Conservation (phyloP, 2,797 vertebrate species). For the Alauda arvensis region DNA sequence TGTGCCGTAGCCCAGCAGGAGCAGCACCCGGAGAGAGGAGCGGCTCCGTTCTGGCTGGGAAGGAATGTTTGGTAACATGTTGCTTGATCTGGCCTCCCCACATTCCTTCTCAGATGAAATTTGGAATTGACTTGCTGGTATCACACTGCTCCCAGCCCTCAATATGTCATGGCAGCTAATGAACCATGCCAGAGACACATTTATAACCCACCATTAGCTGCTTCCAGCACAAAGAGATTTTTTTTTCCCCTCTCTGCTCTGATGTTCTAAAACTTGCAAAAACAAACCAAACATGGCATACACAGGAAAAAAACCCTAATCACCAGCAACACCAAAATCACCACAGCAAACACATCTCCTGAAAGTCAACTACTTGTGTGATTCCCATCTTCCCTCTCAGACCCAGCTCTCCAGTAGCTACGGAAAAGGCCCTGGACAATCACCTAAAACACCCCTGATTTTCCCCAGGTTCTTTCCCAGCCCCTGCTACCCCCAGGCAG, state of each 20-base stretch:
- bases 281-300: not conserved
- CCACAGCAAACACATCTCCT: not conserved
- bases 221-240: not conserved
- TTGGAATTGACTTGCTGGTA: slow-evolving; percentile 24
- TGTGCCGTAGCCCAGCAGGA: not conserved
- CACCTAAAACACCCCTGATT: not conserved
- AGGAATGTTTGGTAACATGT: not conserved
- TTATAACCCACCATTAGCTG: not conserved
- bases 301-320: not conserved
- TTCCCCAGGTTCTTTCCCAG: not conserved
- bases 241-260: not conserved
- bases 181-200: not conserved
- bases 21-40: not conserved
- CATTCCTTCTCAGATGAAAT: not conserved
- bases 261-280: slow-evolving; percentile 28
- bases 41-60: not conserved
- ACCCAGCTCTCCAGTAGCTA: not conserved
- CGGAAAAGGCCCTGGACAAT: not conserved
- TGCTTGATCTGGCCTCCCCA: not conserved
- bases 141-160: not conserved
- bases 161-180: not conserved
- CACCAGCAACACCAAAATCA: not conserved
- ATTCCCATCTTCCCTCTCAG: not conserved
- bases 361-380: not conserved
- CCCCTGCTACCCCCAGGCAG: not conserved